Conservation (phyloP, 2,113 vertebrate genomes). For the Ageneiosus marmoratus region DNA sequence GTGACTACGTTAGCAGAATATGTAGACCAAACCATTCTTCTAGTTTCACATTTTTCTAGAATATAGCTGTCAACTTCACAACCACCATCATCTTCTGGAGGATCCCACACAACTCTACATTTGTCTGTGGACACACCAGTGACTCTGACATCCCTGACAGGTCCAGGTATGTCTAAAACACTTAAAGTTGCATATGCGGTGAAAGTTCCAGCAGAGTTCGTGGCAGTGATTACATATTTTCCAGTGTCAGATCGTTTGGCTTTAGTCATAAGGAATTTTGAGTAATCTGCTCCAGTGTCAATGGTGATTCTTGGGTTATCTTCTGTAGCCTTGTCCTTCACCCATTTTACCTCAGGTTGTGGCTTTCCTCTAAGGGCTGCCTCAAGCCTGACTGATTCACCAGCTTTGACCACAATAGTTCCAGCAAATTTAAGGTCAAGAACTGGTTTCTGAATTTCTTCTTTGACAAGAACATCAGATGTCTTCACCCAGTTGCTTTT, state of each 20-base stretch:
- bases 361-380: conserved; percentile 94
- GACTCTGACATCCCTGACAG: conserved; percentile 87
- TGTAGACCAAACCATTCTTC: conserved; percentile 98
- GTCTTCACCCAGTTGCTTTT: conserved; percentile 95
- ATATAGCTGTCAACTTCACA: conserved; percentile 98
- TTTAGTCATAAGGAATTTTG: conserved; percentile 89
- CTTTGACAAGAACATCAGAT: conserved; percentile 87
- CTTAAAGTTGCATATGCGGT: conserved; percentile 88
- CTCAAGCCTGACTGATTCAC: conserved; percentile 91
- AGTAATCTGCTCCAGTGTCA: conserved; percentile 84
- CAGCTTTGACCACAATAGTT: conserved; percentile 87
- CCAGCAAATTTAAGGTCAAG: conserved; percentile 90
- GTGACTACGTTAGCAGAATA: conserved; percentile 85
- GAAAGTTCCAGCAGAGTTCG: conserved; percentile 89
- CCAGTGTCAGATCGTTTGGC: conserved; percentile 88
- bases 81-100: conserved; percentile 93
- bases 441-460: conserved; percentile 93
- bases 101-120: conserved; percentile 90
- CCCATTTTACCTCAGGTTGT: conserved; percentile 90
- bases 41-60: conserved; percentile 96
- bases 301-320: conserved; percentile 90
- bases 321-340: conserved; percentile 88
- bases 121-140: conserved; percentile 88
- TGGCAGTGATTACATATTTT: conserved; percentile 91
- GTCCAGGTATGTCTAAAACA: conserved; percentile 92